These are phyloP conservation scores for Deroptyus accipitrinus DNA, from an alignment of 2,113 vertebrate species.

Conservation along the genomic window DNA sequence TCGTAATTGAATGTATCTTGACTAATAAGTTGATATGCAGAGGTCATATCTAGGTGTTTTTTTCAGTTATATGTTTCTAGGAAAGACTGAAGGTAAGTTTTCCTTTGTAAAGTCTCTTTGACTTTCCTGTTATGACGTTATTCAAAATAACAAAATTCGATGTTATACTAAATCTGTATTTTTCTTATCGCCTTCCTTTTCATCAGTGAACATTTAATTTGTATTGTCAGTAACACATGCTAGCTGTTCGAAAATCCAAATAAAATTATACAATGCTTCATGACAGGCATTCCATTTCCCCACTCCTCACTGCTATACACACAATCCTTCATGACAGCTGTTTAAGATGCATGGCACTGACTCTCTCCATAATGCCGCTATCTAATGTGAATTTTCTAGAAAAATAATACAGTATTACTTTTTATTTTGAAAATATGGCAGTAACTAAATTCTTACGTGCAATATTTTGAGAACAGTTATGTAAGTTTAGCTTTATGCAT, in stretches of 20 bases:
- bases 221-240: background rate
- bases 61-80: background rate
- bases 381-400: background rate
- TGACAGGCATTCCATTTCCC: background rate
- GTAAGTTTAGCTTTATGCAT: background rate
- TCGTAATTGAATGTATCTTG: background rate
- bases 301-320: background rate
- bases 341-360: background rate
- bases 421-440: background rate
- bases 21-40: background rate
- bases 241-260: background rate
- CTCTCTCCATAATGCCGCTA: background rate
- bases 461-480: background rate
- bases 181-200: background rate
- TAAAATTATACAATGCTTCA: background rate
- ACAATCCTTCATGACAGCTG: background rate
- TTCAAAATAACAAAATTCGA: background rate
- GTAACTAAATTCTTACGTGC: background rate
- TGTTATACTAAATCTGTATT: background rate
- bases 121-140: background rate
- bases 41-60: background rate
- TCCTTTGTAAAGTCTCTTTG: background rate
- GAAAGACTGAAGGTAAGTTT: background rate
- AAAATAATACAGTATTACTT: background rate
- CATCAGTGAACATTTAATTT: background rate